Evolutionary conservation across 2,888 invertebrate species (phyloP), one percentile per base, ranked within the genome.

Genomic region (Bombylius major): DNA sequence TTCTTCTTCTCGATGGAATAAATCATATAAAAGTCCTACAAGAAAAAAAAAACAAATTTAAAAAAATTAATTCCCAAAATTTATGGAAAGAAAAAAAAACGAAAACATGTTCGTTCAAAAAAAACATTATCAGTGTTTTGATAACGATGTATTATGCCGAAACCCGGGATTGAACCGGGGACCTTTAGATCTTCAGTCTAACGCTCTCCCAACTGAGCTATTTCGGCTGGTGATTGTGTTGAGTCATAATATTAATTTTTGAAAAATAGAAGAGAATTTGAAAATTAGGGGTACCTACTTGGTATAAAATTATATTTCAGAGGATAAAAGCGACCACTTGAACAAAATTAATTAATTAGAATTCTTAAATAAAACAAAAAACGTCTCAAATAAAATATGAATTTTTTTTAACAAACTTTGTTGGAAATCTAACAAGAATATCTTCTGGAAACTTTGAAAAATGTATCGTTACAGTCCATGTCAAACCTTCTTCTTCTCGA

Each of bases 391-490:
- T 8, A 9, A 36, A 36, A 6, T 8, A 36, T 36, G 36, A 36
- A 36, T 36, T 36, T 13, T 32, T 39, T 33, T 14, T 46, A 79
- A 90, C 23, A 23, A 23, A 23, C 90, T 88, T 89, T 67, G 84
- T 89, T 52, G 82, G 82, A 69, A 93, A 92, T 69, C 86, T 87
- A 63, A 97, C 82, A n/a, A 98, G 77, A 64, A 88, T 79, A 51
- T 86, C 83, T 68, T 93, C 92, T 13, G 97, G 97, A 73, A 95
- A 97, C 70, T 92, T 89, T 65, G 92, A 86, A 74, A 96, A 97
- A 72, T 96, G 96, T 13, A 97, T 92, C 34, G 88, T 92, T 36
- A 99, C 77, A 64, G 81, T 83, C 98, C 98, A 99, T 0, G 98
- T 97, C 46, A 96, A 77, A 62, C 83, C 81, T 36, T 84, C 78